These are phyloP conservation scores for Kryptopterus vitreolus DNA, from an alignment of 2,797 vertebrate genomes.

Conservation along the genomic window DNA sequence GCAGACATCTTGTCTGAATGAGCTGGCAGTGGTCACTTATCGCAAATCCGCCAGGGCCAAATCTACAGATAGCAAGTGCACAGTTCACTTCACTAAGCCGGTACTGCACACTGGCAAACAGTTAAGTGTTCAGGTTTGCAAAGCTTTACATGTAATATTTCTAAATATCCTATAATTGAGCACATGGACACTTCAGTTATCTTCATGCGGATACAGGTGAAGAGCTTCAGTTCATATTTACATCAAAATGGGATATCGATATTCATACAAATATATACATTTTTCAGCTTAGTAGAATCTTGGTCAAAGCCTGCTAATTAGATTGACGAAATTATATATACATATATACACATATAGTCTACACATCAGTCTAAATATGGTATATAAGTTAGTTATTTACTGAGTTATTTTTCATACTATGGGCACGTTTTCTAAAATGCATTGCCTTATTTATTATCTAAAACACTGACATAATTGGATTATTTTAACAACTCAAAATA, in stretches of 20 bases:
- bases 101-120: not conserved
- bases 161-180: not conserved
- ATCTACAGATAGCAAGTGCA: constrained; percentile 43
- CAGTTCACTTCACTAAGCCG: constrained; percentile 16
- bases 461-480: not conserved
- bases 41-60: constrained; percentile 35
- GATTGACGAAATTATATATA: not conserved
- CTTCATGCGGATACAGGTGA: too few species aligned
- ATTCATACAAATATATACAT: too few species aligned
- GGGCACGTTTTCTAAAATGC: not conserved
- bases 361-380: too few species aligned
- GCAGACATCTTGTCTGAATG: constrained; percentile 45
- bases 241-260: too few species aligned
- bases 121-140: not conserved
- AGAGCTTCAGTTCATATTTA: too few species aligned
- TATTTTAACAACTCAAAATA: not conserved
- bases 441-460: not conserved
- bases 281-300: not conserved
- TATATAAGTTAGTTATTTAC: not conserved
- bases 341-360: not conserved
- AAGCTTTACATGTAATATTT: not conserved
- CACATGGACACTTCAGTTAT: too few species aligned
- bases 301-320: not conserved
- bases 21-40: constrained; percentile 50
- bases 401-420: not conserved